Evolutionary conservation across 2,888 invertebrate species (phyloP), one percentile per base, ranked within the genome.

Genomic region (Piscicola geometra): DNA sequence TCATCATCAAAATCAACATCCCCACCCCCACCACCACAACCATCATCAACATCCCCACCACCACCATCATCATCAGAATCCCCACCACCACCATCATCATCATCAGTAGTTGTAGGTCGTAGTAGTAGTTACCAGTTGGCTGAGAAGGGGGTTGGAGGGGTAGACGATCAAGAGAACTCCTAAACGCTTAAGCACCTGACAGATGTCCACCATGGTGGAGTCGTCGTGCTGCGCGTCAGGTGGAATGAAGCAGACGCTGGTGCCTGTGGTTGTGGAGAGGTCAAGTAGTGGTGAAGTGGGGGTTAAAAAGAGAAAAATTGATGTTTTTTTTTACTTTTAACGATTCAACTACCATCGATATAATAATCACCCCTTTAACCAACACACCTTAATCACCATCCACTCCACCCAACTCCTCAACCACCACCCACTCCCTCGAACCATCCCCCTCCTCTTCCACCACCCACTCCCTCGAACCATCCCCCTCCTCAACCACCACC

Each of bases 151-250:
- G 50, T 50, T 35, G 2, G 35, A 21, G 3, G 73, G 73, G 18
- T 73, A 32, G 35, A 73, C 73, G n/a, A 30, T 33, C 9, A 73
- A 52, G 3, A 73, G 64, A 30, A 33, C n/a, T 35, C 52, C 64
- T 1, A 73, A 64, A 2, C 25, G 21, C 32, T 73, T 73, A n/a
- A 73, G 64, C 12, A 25, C 33, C 33, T 64, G 18, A 30, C 30
- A 73, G 3, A 73, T 73, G 33, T 1, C 32, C 36, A 64, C 28
- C 12, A 73, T 32, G n/a, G 28, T 36, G 25, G n/a, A 21, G 64
- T 73, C 73, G 15, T 15, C 1, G 64, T 50, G 64, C 9, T 33
- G n/a, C 2, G 41, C 1, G 25, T 32, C 35, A 25, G 21, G 60
- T 18, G 64, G 64, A 28, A 73, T 47, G 52, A 30, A 47, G 41